phyloP scores from a whole-genome alignment of 2,888 invertebrate genomes.

The Drosophila ustulata region DNA sequence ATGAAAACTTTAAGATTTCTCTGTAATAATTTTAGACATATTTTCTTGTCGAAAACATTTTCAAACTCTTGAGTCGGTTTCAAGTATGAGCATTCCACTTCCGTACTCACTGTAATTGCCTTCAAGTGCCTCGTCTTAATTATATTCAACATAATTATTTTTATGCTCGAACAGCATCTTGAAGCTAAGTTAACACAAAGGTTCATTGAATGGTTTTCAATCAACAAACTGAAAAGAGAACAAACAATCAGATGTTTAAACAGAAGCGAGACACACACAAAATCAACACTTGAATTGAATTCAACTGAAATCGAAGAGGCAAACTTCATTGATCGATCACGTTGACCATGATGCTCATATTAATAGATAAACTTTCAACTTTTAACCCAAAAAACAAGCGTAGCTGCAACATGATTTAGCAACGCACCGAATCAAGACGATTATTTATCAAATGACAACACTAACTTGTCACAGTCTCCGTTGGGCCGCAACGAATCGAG shows the following conservation, averaged over 20 bases:
- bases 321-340: constrained; percentile 22
- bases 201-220: constrained; percentile 10
- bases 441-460: constrained; percentile 66
- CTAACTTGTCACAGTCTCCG: constrained; percentile 51
- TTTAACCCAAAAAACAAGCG: constrained; percentile 2
- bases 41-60: too few species aligned
- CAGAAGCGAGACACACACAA: constrained; percentile 21
- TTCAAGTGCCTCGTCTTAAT: not conserved
- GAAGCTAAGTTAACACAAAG: constrained; percentile 11
- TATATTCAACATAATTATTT: constrained; percentile 14
- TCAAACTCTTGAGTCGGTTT: not conserved
- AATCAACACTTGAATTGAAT: constrained; percentile 17
- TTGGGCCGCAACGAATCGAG: not conserved
- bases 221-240: constrained; percentile 7
- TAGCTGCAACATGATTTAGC: constrained; percentile 40
- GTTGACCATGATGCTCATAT: not conserved
- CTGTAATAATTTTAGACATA: not conserved
- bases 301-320: constrained; percentile 10
- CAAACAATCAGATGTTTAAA: constrained; percentile 16
- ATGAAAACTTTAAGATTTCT: too few species aligned
- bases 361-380: constrained; percentile 41
- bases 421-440: constrained; percentile 44
- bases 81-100: not conserved
- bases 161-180: not conserved
- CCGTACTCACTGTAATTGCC: constrained; percentile 11